A percentile compares a stretch with the other conserved stretches of the same genome.
These are phyloP conservation scores for Cryptoblepharus egeriae DNA, from an alignment of 2,797 vertebrate genomes.

Conservation along the genomic window DNA sequence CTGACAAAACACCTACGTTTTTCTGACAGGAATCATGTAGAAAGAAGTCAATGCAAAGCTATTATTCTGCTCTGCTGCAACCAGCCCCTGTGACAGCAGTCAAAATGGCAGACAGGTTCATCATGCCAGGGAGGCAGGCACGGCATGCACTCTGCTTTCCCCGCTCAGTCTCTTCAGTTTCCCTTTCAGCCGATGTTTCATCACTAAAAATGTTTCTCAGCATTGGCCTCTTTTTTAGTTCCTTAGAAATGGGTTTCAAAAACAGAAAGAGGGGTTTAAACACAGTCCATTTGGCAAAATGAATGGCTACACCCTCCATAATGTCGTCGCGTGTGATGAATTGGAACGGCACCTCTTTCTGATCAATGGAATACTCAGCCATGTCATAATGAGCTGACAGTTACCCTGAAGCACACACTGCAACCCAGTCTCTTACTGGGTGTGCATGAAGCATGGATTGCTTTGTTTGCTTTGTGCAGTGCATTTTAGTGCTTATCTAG, in stretches of 20 bases:
- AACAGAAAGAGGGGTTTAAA: conserved; percentile 2
- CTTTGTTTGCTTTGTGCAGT: neutral
- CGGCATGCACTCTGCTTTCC: neutral
- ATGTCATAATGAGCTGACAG: neutral
- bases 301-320: conserved; percentile 7
- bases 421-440: neutral
- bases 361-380: conserved; percentile 36
- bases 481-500: neutral
- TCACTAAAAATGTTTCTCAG: neutral
- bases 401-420: neutral
- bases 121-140: neutral
- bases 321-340: neutral
- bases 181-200: neutral
- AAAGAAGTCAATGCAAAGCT: neutral
- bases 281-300: neutral
- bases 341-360: conserved; percentile 14
- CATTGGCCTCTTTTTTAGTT: conserved; percentile 1
- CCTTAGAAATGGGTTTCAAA: conserved; percentile 31
- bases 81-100: neutral
- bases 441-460: neutral
- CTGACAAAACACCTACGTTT: neutral
- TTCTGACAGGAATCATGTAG: neutral
- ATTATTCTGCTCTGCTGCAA: neutral
- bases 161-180: neutral
- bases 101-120: conserved; percentile 5